These are phyloP conservation scores for Petrophora chlorosata DNA, from an alignment of 2,888 invertebrate species.

Conservation along the genomic window DNA sequence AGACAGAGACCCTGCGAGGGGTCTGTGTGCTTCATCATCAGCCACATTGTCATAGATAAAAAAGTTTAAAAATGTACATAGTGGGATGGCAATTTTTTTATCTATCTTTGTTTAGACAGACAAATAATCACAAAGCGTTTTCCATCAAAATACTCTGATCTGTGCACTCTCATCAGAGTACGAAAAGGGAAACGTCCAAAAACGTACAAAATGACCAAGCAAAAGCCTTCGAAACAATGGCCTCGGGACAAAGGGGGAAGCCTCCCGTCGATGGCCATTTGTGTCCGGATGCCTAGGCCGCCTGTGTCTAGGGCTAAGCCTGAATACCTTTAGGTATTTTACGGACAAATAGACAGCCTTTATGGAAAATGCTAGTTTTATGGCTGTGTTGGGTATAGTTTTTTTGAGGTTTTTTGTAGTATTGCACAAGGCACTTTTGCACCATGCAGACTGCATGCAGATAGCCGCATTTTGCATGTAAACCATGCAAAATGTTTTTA, in stretches of 20 bases:
- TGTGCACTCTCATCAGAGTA: conserved; percentile 11
- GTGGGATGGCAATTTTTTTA: too few relatives aligned
- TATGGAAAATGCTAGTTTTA: conserved; percentile 3
- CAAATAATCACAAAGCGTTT: not conserved
- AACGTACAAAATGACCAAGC: conserved; percentile 16
- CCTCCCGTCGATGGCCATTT: conserved; percentile 18
- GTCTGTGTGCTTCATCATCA: too few relatives aligned
- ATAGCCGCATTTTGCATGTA: too few relatives aligned
- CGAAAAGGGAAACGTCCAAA: conserved; percentile 13
- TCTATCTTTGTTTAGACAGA: too few relatives aligned
- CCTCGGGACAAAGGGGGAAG: conserved; percentile 13
- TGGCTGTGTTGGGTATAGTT: too few relatives aligned
- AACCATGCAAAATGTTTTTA: not conserved
- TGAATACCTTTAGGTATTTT: conserved; percentile 3
- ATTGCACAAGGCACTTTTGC: too few relatives aligned
- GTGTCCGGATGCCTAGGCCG: conserved; percentile 19
- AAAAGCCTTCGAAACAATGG: conserved; percentile 23
- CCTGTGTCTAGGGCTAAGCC: too few relatives aligned
- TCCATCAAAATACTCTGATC: conserved; percentile 1
- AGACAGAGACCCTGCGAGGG: too few relatives aligned
- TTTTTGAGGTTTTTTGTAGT: not conserved
- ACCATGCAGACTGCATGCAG: too few relatives aligned
- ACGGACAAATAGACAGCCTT: conserved; percentile 6
- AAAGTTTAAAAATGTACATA: too few relatives aligned
- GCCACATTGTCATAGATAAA: too few relatives aligned